Percentiles rank a stretch among this genome's conserved stretches.
Conservation (phyloP, 2,888 invertebrate genomes). For the Leptinotarsa juncta region DNA sequence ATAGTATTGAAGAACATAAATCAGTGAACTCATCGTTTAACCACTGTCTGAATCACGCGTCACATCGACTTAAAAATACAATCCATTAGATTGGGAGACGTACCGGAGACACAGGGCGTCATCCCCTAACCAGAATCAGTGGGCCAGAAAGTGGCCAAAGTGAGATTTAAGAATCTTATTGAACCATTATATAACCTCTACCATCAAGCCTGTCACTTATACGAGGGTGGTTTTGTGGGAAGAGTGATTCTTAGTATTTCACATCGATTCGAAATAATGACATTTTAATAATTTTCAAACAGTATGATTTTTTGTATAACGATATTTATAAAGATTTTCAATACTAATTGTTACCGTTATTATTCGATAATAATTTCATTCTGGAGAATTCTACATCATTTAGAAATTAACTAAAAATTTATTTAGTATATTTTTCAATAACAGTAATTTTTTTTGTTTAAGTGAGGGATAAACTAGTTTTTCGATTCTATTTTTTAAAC, state of each 20-base stretch:
- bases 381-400: too few species aligned
- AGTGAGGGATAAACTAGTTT: too few species aligned
- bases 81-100: slow-evolving; percentile 50
- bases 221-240: slow-evolving; percentile 21
- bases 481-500: too few species aligned
- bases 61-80: slow-evolving; percentile 46
- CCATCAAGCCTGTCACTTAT: slow-evolving; percentile 29
- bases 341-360: too few species aligned
- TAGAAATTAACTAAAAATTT: too few species aligned
- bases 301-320: too few species aligned
- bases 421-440: too few species aligned
- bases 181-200: slow-evolving; percentile 56
- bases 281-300: not conserved
- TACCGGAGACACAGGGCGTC: slow-evolving; percentile 44
- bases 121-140: slow-evolving; percentile 51
- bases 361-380: too few species aligned
- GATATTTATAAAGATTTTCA: too few species aligned
- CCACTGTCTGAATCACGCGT: slow-evolving; percentile 42
- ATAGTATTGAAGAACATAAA: not conserved
- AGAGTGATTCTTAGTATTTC: not conserved
- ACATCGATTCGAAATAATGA: not conserved
- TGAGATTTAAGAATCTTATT: slow-evolving; percentile 63
- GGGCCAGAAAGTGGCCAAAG: slow-evolving; percentile 62
- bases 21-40: slow-evolving; percentile 18
- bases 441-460: too few species aligned